Evolutionary conservation across 2,797 vertebrate species (phyloP), one percentile per base, ranked within the genome.

Genomic region (Acropternis orthonyx): DNA sequence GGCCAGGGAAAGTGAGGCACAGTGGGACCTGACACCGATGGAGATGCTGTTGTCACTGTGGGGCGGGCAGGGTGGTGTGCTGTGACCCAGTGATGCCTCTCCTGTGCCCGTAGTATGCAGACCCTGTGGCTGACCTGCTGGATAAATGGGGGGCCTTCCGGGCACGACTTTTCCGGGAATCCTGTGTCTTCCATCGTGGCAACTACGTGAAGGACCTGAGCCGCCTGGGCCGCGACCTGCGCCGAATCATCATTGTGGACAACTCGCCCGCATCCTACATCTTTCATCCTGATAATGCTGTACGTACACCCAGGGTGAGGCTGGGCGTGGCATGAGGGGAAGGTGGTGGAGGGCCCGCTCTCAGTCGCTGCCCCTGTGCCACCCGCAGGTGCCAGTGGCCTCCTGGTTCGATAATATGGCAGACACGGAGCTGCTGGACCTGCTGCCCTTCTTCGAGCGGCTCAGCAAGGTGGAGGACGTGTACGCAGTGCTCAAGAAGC

Each of bases 131-230:
- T 0, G 99, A 99, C 93, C 97, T 99, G 95, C 94, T 99, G 98
- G 99, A 99, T 96, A 99, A 99, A 92, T 99, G 99, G 98, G 99
- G 99, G 3, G 99, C 99, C 43, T 99, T 99, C 95, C 98, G 98
- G 10, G 98, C 98, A 32, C 99, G 99, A 5, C 99, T 99, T 28
- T 99, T 99, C 96, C 98, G 99, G n/a, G 99, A 99, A 90, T 99
- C 99, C 0, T 99, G 99, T 0, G 99, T 99, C 89, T 99, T 99
- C 97, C 99, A 99, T 94, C 98, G 98, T 3, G 99, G 99, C 68
- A 99, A 99, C 97, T 99, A 99, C 0, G 99, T 99, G 13, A 99
- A 99, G 97, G 99, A 99, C 93, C 98, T 99, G 96, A 99, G 99
- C 97, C 98, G 98, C 48, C 96, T 99, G 96, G 99, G 99, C 90